Evolutionary conservation across 2,888 invertebrate genomes (phyloP).

Genomic region (Gibbula magus): DNA sequence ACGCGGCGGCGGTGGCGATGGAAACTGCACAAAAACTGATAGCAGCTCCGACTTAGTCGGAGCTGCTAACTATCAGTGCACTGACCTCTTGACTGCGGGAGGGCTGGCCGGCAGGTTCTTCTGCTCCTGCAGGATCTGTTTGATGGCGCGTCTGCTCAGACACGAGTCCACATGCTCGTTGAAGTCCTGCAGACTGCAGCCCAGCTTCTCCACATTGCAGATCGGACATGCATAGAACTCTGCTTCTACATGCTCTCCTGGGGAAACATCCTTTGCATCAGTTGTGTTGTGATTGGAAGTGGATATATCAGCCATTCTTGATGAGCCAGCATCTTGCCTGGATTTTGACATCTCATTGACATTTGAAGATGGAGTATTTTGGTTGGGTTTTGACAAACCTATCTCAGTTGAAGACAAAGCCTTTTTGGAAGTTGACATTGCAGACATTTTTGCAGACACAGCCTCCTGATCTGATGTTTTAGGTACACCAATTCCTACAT

Average conservation of each 20-base stretch:
- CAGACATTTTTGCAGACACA: neutral
- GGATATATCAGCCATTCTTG: neutral
- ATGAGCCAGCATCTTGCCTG: too few species aligned
- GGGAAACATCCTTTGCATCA: neutral
- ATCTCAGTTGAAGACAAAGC: neutral
- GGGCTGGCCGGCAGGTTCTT: constrained; percentile 3
- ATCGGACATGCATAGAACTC: constrained; percentile 59
- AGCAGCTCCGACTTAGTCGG: too few species aligned
- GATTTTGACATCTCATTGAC: neutral
- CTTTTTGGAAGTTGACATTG: neutral
- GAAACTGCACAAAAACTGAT: too few species aligned
- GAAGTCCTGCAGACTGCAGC: constrained; percentile 54
- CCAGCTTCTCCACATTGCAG: constrained; percentile 59
- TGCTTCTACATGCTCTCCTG: neutral
- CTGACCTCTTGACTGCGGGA: neutral
- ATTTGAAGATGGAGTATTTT: neutral
- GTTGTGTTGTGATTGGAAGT: neutral
- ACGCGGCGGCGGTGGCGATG: too few species aligned
- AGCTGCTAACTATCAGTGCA: neutral
- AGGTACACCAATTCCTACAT: too few species aligned
- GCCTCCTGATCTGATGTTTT: too few species aligned
- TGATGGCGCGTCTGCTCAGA: constrained; percentile 62
- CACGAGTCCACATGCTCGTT: constrained; percentile 70
- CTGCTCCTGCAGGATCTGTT: constrained; percentile 60
- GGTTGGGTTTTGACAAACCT: too few species aligned